Percentiles rank a stretch among this genome's conserved stretches.
These are phyloP conservation scores for Eupithecia exiguata DNA, from an alignment of 2,888 invertebrate species.

Conservation along the genomic window DNA sequence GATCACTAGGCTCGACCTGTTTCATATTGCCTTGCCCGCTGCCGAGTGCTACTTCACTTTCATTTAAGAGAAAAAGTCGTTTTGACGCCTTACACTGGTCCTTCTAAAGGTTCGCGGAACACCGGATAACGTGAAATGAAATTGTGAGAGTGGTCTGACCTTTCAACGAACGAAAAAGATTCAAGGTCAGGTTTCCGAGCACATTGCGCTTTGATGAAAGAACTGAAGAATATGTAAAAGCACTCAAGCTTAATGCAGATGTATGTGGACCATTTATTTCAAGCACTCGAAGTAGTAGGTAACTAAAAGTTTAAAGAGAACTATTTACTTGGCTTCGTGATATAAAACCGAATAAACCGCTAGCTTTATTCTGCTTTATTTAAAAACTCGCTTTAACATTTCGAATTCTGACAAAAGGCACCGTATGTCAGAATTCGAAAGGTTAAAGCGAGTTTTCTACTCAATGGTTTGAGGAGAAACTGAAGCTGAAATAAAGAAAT, in stretches of 20 bases:
- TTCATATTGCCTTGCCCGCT: conserved; percentile 80
- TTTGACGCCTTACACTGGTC: conserved; percentile 66
- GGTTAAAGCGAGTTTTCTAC: too few relatives aligned
- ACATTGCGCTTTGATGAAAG: conserved; percentile 30
- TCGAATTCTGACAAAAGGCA: background rate
- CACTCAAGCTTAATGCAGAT: conserved; percentile 14
- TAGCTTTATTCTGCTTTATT: too few relatives aligned
- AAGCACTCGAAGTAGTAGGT: background rate
- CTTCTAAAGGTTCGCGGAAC: conserved; percentile 59
- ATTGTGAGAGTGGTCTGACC: conserved; percentile 48
- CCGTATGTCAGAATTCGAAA: background rate
- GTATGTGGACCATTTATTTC: conserved; percentile 10
- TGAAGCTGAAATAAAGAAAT: background rate
- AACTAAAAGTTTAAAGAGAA: background rate
- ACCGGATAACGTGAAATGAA: conserved; percentile 53
- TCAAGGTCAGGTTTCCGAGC: conserved; percentile 40
- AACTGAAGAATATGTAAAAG: conserved; percentile 23
- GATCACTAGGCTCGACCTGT: conserved; percentile 77
- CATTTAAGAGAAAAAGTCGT: conserved; percentile 80
- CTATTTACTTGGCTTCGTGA: conserved; percentile 1
- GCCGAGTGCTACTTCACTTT: conserved; percentile 79
- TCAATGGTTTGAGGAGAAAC: background rate
- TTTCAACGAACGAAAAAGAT: conserved; percentile 33
- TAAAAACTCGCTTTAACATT: too few relatives aligned
- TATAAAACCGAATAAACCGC: background rate